phyloP scores from a whole-genome alignment of 2,797 vertebrate species.

The Enteromius treurensis region DNA sequence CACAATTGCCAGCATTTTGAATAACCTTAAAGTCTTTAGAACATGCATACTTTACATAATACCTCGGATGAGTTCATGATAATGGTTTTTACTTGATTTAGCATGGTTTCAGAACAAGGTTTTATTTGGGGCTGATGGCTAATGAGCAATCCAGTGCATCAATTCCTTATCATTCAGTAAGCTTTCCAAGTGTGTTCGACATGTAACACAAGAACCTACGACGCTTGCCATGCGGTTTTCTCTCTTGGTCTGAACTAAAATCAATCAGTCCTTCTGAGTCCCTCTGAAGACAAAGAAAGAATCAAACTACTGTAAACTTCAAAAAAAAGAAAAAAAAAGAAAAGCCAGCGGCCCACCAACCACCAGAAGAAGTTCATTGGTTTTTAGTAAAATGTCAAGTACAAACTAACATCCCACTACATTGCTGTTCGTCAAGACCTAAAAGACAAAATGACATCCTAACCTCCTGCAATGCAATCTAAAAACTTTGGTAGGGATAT shows the following conservation, averaged over 20 bases:
- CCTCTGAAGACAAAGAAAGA: slow-evolving; percentile 48
- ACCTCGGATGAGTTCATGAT: slow-evolving; percentile 30
- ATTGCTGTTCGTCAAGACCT: slow-evolving; percentile 48
- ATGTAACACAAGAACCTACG: slow-evolving; percentile 68
- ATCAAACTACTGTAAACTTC: slow-evolving; percentile 61
- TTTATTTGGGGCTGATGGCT: slow-evolving; percentile 22
- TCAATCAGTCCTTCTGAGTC: slow-evolving; percentile 73
- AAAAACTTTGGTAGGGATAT: slow-evolving; percentile 65
- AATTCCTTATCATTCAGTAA: slow-evolving; percentile 55
- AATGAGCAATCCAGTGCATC: slow-evolving; percentile 53
- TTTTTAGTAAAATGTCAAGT: slow-evolving; percentile 57
- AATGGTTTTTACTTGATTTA: slow-evolving; percentile 16
- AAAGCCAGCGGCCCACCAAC: slow-evolving; percentile 53
- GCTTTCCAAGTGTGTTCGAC: slow-evolving; percentile 75
- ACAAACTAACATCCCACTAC: slow-evolving; percentile 56
- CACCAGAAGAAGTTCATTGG: slow-evolving; percentile 61
- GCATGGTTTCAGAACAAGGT: slow-evolving; percentile 7
- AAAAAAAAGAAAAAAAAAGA: background rate
- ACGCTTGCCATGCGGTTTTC: slow-evolving; percentile 72
- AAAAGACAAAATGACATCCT: slow-evolving; percentile 34
- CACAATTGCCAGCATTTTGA: slow-evolving; percentile 37
- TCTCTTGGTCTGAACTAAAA: slow-evolving; percentile 88
- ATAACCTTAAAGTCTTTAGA: slow-evolving; percentile 36
- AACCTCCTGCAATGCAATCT: slow-evolving; percentile 53
- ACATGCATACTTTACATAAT: slow-evolving; percentile 41